Evolutionary conservation across 1,140 invertebrate species (phyloP), one percentile per base, ranked within the genome.

Genomic region (Drosophila tsacasi): DNA sequence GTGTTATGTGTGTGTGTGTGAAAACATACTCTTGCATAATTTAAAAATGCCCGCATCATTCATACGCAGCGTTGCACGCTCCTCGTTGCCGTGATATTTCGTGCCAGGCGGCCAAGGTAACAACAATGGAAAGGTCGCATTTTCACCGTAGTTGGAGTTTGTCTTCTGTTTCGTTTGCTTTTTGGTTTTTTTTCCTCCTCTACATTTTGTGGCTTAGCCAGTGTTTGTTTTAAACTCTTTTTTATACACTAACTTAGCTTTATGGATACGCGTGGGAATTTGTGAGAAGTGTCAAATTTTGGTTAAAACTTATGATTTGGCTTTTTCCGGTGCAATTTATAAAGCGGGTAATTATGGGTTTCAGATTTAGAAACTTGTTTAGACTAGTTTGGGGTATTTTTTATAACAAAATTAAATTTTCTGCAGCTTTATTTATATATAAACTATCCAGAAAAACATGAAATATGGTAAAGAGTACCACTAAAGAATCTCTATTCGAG

Each of bases 11-110:
- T 52, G 30, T 55, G 19, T 55, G 61, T 35, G 13, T 7, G 23
- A 21, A 30, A 79, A 80, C 76, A 81, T 63, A 72, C 63, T 65
- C 87, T 75, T 90, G 85, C 85, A 87, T 90, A 90, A 84, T 81
- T 89, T 84, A 81, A 77, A 69, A 68, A 55, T 59, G 67, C 76
- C 67, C 67, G 59, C 76, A 79, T 79, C 76, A 79, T 37, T 79
- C 77, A 79, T 79, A 79, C 67, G 77, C 67, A 79, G 30, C 30
- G 77, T 49, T 62, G 77, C 52, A 73, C 76, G 66, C 44, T 68
- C 27, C 46, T 32, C 27, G 63, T 69, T 57, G 68, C 35, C 25
- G 32, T 27, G 44, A 66, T 66, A 39, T 40, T 17, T 19, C 42
- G 37, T 54, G 49, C 59, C 42, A 46, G 55, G 44, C 67, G 80